Evolutionary conservation across 2,888 invertebrate species (phyloP).

Genomic region (Teleogryllus oceanicus): DNA sequence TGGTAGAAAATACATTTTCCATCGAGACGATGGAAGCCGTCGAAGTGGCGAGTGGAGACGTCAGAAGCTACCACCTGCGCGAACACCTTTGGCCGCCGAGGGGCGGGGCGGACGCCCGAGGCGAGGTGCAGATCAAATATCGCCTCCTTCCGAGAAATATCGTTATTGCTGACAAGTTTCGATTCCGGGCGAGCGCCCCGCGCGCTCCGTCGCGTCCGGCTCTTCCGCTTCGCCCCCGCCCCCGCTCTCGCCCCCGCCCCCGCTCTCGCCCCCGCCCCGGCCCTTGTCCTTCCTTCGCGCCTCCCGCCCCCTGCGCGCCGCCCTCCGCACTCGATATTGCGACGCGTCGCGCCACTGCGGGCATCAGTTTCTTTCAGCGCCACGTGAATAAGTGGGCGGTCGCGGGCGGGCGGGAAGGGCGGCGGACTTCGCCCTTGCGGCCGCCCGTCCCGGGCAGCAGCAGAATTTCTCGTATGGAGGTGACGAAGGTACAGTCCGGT

Average conservation of each 20-base stretch:
- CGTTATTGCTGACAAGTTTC: constrained; percentile 18
- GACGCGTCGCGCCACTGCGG: not conserved
- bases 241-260: not conserved
- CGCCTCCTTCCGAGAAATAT: constrained; percentile 18
- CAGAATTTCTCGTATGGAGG: too few relatives aligned
- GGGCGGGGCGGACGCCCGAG: too few relatives aligned
- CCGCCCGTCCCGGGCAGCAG: too few relatives aligned
- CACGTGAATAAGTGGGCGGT: not conserved
- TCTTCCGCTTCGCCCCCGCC: not conserved
- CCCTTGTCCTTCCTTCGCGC: not conserved
- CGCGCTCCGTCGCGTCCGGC: not conserved
- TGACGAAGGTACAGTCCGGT: too few relatives aligned
- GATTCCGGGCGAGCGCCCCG: not conserved
- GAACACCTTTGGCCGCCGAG: too few relatives aligned
- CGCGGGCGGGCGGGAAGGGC: not conserved
- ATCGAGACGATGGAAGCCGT: too few relatives aligned
- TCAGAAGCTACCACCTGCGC: too few relatives aligned
- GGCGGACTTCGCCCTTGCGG: not conserved
- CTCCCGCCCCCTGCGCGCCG: not conserved
- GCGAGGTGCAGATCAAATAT: not conserved
- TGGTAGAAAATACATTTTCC: too few relatives aligned
- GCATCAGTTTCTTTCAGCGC: not conserved
- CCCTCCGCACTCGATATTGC: not conserved
- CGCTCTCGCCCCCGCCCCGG: not conserved
- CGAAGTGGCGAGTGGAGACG: too few relatives aligned